phyloP scores from a whole-genome alignment of 2,113 vertebrate species.

The Equus quagga region DNA sequence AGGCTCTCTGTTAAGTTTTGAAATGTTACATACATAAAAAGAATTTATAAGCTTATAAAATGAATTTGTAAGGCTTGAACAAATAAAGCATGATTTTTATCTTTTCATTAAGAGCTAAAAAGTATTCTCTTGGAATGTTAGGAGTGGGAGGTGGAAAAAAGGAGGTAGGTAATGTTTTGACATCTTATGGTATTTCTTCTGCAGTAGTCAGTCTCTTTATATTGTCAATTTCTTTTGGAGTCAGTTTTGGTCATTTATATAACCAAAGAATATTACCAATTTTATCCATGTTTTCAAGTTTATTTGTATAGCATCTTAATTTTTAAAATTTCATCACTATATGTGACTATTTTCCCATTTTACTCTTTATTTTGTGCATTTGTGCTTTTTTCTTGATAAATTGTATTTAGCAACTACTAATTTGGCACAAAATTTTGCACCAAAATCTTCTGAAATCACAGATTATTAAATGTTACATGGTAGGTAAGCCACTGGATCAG shows the following conservation, averaged over 20 bases:
- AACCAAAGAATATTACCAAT: not conserved
- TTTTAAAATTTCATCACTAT: not conserved
- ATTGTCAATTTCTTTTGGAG: conserved; percentile 5
- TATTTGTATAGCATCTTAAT: not conserved
- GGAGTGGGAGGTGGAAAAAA: not conserved
- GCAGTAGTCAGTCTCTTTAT: not conserved
- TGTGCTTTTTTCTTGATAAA: not conserved
- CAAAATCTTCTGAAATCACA: conserved; percentile 34
- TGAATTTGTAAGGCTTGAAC: not conserved
- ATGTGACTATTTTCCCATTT: not conserved
- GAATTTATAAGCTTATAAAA: not conserved
- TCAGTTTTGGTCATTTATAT: conserved; percentile 3
- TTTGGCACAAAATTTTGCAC: not conserved
- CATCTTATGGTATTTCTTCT: not conserved
- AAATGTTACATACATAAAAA: not conserved
- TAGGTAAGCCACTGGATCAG: not conserved
- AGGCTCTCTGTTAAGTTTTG: not conserved
- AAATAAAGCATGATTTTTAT: not conserved
- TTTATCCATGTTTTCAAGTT: conserved; percentile 8
- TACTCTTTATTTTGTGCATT: not conserved
- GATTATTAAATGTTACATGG: not conserved
- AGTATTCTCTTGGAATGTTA: not conserved
- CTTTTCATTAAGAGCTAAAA: not conserved
- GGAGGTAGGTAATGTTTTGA: not conserved
- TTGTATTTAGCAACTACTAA: not conserved